These are phyloP conservation scores for Melanerpes formicivorus DNA, from an alignment of 2,113 vertebrate species.

Conservation along the genomic window DNA sequence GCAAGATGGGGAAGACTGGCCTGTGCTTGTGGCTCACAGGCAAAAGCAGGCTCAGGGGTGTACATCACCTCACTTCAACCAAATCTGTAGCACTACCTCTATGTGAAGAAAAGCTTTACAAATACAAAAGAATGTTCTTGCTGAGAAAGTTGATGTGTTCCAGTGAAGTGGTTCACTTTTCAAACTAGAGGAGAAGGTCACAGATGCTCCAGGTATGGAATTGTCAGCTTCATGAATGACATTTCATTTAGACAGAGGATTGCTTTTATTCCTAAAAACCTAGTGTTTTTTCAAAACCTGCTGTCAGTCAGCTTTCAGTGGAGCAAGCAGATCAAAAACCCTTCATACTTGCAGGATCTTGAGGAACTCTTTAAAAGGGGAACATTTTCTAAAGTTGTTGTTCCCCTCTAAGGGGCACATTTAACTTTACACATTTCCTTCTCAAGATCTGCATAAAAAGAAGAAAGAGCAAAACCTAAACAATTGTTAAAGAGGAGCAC, in stretches of 20 bases:
- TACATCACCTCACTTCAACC: not conserved
- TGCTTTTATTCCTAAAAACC: not conserved
- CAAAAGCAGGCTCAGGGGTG: not conserved
- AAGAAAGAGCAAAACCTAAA: not conserved
- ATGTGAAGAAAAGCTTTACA: conserved; percentile 26
- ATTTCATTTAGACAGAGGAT: not conserved
- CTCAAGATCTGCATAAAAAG: not conserved
- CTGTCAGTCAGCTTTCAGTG: not conserved
- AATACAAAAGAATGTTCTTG: not conserved
- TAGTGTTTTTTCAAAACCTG: not conserved
- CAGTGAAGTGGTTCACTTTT: not conserved
- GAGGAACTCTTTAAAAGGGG: not conserved
- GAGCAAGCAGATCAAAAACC: not conserved
- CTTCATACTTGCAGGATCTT: not conserved
- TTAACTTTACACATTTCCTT: not conserved
- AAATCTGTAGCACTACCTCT: conserved; percentile 22
- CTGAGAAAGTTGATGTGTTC: not conserved
- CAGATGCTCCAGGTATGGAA: not conserved
- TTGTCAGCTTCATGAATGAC: not conserved
- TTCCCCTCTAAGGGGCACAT: not conserved
- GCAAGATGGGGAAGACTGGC: not conserved
- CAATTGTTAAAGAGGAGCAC: not conserved
- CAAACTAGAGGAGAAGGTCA: not conserved
- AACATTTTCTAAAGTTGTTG: not conserved
- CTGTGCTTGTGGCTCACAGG: not conserved